phyloP scores from a whole-genome alignment of 2,888 invertebrate genomes.

The Hypselothyrea guttata region DNA sequence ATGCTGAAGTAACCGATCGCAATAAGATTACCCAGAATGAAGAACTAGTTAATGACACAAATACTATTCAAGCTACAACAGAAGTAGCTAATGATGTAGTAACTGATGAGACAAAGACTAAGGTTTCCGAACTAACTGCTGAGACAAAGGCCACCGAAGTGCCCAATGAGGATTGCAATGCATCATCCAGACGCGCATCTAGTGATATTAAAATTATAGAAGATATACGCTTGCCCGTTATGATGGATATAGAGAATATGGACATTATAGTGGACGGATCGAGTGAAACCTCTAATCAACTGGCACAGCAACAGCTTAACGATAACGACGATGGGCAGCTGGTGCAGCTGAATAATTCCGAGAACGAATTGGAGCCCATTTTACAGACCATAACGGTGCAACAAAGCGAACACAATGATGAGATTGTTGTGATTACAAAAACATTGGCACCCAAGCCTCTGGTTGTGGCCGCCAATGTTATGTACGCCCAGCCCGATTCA shows the following conservation, averaged over 20 bases:
- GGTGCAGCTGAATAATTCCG: background rate
- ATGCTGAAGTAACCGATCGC: too few relatives aligned
- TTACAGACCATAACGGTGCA: background rate
- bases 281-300: background rate
- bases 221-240: conserved; percentile 55
- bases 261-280: conserved; percentile 40
- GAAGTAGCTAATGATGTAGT: too few relatives aligned
- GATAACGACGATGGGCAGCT: background rate
- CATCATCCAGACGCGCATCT: background rate
- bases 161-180: background rate
- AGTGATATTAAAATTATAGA: conserved; percentile 60
- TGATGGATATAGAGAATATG: conserved; percentile 51
- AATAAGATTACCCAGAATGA: too few relatives aligned
- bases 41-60: too few relatives aligned
- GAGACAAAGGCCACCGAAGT: background rate
- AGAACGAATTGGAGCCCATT: background rate
- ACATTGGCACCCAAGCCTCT: conserved; percentile 2
- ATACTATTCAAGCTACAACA: too few relatives aligned
- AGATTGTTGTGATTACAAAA: background rate
- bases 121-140: background rate
- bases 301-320: background rate
- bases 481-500: conserved; percentile 61
- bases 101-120: too few relatives aligned
- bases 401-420: conserved; percentile 1
- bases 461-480: conserved; percentile 12